Evolutionary conservation across 2,113 vertebrate genomes (phyloP).

Genomic region (Xiphias gladius): DNA sequence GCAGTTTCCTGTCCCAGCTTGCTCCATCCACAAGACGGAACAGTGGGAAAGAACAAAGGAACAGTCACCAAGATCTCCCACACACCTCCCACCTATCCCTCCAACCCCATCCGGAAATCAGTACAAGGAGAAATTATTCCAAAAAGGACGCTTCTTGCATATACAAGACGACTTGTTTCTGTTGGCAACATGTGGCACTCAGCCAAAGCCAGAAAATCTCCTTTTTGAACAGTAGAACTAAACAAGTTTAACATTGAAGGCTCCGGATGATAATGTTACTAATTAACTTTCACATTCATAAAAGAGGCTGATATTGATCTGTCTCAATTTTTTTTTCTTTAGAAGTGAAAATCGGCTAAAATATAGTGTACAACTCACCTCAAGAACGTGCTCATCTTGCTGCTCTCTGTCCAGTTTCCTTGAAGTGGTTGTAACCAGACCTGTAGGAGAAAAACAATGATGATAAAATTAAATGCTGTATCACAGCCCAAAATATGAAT

Average conservation of each 20-base stretch:
- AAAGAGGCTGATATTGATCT: not conserved
- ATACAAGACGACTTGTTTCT: slow-evolving; percentile 31
- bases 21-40: slow-evolving; percentile 75
- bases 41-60: slow-evolving; percentile 82
- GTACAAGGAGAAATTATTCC: slow-evolving; percentile 53
- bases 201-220: slow-evolving; percentile 32
- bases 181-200: slow-evolving; percentile 45
- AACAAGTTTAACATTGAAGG: slow-evolving; percentile 26
- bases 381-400: slow-evolving; percentile 95
- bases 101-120: slow-evolving; percentile 66
- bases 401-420: slow-evolving; percentile 96
- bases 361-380: slow-evolving; percentile 84
- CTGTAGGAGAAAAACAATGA: slow-evolving; percentile 77
- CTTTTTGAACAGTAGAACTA: not conserved
- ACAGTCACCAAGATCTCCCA: slow-evolving; percentile 72
- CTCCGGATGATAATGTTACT: slow-evolving; percentile 17
- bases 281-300: slow-evolving; percentile 12
- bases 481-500: not conserved
- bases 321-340: not conserved
- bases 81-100: slow-evolving; percentile 46
- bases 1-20: slow-evolving; percentile 81
- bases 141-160: slow-evolving; percentile 49
- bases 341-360: slow-evolving; percentile 13
- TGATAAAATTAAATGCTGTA: not conserved
- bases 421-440: slow-evolving; percentile 95